Conservation (phyloP, 1,140 invertebrate species). For the Portunus trituberculatus region DNA sequence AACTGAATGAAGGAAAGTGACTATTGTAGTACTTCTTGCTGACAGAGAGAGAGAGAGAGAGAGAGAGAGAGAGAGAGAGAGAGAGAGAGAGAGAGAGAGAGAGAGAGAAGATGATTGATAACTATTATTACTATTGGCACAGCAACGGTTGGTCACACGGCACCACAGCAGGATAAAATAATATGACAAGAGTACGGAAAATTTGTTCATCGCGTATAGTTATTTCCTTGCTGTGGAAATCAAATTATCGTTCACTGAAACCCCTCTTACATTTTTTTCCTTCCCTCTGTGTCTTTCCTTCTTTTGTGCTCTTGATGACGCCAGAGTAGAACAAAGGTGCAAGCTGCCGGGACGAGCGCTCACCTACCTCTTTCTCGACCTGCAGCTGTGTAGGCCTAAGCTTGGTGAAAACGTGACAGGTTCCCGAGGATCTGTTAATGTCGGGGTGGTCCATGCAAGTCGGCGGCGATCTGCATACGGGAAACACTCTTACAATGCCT, state of each 20-base stretch:
- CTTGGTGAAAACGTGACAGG: constrained; percentile 18
- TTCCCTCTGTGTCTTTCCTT: neutral
- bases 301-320: neutral
- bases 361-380: neutral
- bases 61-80: neutral
- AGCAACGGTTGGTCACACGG: neutral
- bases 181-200: too few relatives aligned
- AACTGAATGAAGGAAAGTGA: too few relatives aligned
- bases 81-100: neutral
- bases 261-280: too few relatives aligned
- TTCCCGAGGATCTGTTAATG: constrained; percentile 45
- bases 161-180: too few relatives aligned
- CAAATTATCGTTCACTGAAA: neutral
- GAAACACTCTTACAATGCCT: constrained; percentile 39
- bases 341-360: neutral
- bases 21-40: neutral
- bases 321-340: neutral
- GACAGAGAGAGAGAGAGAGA: neutral
- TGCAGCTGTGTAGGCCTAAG: constrained; percentile 60
- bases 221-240: neutral
- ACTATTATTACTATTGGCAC: neutral
- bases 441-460: constrained; percentile 35
- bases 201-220: too few relatives aligned
- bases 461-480: constrained; percentile 48
- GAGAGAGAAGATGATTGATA: neutral